Base-by-base conservation (phyloP, 1,140 invertebrate species). In the Heterodera carotae region DNA sequence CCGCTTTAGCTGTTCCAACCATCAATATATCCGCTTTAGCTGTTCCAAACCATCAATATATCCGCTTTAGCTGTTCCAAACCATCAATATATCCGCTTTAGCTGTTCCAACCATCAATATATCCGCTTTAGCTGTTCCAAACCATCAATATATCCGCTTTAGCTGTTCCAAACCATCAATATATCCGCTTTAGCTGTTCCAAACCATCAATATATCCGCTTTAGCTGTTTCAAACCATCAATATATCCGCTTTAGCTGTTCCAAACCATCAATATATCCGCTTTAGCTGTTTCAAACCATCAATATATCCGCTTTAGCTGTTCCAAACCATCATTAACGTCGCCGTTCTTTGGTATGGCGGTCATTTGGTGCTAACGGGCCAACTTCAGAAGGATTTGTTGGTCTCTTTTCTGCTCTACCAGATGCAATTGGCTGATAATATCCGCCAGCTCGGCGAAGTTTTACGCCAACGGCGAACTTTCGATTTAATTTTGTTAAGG, bases 391-490 rank as follows among this genome's bases (percentile, higher is more conserved):
- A 77, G 18, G 84, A 84, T 27, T n/a, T 76, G 27, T 43, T 87
- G 22, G 81, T 87, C 22, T 73, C 76, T 4, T 88, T 87, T 77
- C 75, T 87, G 33, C 77, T 87, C 15, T 87, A 87, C 71, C 87
- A 87, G 81, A 67, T 88, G 73, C 87, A 88, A 73, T 60, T 87
- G 29, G 86, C 84, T 15, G 86, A 88, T 69, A 87, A 85, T 48
- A 76, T 79, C 43, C 56, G 72, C 27, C 60, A 76, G 39, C 74
- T 76, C n/a, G 74, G 60, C 31, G 74, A 69, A 62, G 74, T 48
- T 72, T 36, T 15, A 33, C 22, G 48, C 43, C 25, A 25, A 43
- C 34, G n/a, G 36, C 22, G 31, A 48, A 8, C 33, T 56, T 69
- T 76, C 27, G 27, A 70, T 33, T 43, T 18, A 2, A 1, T 39